Percentiles rank a stretch among this genome's conserved stretches.
Evolutionary conservation across 2,113 vertebrate genomes (phyloP).

Genomic region (Sitta europaea): DNA sequence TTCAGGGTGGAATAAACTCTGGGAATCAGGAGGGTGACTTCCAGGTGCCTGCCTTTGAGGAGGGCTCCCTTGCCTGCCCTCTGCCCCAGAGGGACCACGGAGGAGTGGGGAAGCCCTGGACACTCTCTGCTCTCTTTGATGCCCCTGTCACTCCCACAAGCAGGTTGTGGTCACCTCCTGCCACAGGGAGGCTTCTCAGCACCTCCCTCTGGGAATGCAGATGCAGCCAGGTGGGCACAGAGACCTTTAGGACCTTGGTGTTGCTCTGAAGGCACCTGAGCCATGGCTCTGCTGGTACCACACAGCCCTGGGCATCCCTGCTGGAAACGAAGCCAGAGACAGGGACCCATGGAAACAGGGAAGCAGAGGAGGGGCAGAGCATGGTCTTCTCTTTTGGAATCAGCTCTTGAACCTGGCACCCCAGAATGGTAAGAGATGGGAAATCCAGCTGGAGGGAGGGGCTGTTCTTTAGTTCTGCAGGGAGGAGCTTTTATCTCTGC

Average conservation of each 20-base stretch:
- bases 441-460: background rate
- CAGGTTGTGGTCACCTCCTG: background rate
- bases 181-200: background rate
- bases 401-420: background rate
- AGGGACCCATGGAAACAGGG: background rate
- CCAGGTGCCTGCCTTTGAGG: background rate
- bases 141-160: background rate
- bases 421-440: background rate
- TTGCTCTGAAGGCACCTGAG: background rate
- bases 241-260: background rate
- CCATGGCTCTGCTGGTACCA: background rate
- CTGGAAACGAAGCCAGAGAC: background rate
- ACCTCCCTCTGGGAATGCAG: background rate
- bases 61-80: background rate
- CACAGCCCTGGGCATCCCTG: background rate
- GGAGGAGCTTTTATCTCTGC: background rate
- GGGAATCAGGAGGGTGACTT: background rate
- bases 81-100: fast-evolving
- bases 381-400: background rate
- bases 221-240: background rate
- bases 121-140: background rate
- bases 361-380: background rate
- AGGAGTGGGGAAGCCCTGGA: background rate
- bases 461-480: background rate
- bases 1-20: background rate